phyloP scores from a whole-genome alignment of 2,113 vertebrate genomes.

The Daphoenositta chrysoptera region DNA sequence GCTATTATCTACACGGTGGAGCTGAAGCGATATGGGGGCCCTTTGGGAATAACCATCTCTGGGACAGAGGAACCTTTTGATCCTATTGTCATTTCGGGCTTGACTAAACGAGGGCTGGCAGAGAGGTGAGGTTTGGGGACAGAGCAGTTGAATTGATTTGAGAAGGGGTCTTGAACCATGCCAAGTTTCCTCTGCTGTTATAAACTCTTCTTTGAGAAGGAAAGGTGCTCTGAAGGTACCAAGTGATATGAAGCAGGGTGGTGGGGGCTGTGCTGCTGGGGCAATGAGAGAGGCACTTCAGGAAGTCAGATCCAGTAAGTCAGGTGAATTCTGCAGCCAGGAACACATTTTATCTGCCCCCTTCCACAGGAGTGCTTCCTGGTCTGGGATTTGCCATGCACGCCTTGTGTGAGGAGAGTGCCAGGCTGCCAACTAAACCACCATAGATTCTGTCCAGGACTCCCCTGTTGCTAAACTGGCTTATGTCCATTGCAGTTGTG shows the following conservation, averaged over 20 bases:
- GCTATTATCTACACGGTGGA: slow-evolving; percentile 97
- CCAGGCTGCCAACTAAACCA: not conserved
- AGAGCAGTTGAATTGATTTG: not conserved
- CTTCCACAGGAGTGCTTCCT: not conserved
- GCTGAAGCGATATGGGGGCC: slow-evolving; percentile 90
- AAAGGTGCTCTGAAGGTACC: not conserved
- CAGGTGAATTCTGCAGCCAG: not conserved
- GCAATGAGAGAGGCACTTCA: not conserved
- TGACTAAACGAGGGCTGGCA: slow-evolving; percentile 93
- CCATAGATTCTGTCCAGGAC: not conserved
- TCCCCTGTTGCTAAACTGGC: not conserved
- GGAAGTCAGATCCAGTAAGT: not conserved
- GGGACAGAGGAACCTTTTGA: slow-evolving; percentile 98
- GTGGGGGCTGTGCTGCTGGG: not conserved
- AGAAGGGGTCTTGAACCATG: not conserved
- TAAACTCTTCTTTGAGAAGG: not conserved
- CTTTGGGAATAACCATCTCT: slow-evolving; percentile 96
- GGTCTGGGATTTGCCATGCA: not conserved
- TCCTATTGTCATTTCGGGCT: slow-evolving; percentile 93
- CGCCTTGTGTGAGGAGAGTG: not conserved
- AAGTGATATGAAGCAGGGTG: not conserved
- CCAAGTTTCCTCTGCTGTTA: not conserved
- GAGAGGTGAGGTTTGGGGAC: slow-evolving; percentile 83
- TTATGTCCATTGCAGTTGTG: not conserved
- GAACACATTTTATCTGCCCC: not conserved